Conservation (phyloP, 2,113 vertebrate genomes). For the Boleophthalmus pectinirostris region DNA sequence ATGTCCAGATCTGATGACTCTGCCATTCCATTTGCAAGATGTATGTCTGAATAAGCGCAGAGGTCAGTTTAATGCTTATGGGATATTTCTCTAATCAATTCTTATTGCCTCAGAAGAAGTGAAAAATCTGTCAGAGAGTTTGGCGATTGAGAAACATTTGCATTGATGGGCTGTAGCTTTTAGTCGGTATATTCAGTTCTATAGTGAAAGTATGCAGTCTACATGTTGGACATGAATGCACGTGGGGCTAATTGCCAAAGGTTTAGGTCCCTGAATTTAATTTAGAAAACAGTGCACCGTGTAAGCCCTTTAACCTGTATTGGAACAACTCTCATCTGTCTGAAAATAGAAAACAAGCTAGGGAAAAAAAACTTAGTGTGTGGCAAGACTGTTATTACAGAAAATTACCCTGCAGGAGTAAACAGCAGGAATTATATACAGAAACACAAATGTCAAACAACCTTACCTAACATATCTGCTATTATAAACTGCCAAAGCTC, state of each 20-base stretch:
- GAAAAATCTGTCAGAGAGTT: not conserved
- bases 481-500: slow-evolving; percentile 15
- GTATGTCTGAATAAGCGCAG: too few species aligned
- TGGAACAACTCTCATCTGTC: slow-evolving; percentile 28
- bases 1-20: too few species aligned
- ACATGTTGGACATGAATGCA: not conserved
- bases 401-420: slow-evolving; percentile 24
- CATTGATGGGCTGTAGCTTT: not conserved
- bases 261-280: slow-evolving; percentile 19
- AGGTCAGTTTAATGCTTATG: too few species aligned
- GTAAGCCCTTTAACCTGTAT: slow-evolving; percentile 19
- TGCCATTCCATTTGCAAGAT: too few species aligned
- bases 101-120: not conserved
- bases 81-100: not conserved
- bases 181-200: too few species aligned
- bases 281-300: slow-evolving; percentile 24
- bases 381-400: slow-evolving; percentile 17
- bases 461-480: slow-evolving; percentile 6
- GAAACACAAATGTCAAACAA: slow-evolving; percentile 34
- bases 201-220: slow-evolving; percentile 4
- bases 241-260: slow-evolving; percentile 12
- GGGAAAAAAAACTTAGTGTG: slow-evolving; percentile 16
- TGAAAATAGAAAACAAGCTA: slow-evolving; percentile 27
- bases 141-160: not conserved
- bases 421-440: slow-evolving; percentile 24